Evolutionary conservation across 2,888 invertebrate genomes (phyloP), one percentile per base, ranked within the genome.

Genomic region (Euplexia lucipara): DNA sequence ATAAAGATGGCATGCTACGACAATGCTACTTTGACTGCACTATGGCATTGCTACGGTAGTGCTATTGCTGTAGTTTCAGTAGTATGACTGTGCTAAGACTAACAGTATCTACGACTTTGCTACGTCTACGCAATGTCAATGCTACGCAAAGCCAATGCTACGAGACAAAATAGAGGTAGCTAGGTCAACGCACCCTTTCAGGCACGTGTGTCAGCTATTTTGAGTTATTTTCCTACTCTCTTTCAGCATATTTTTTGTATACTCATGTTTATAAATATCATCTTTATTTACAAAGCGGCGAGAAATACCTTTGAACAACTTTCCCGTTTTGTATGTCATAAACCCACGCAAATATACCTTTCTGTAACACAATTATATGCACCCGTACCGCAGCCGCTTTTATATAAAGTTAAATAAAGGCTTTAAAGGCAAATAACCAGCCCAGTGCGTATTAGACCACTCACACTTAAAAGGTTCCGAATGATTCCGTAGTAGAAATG

Each of bases 351-450:
- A 70, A 76, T 35, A 58, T 47, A 66, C 62, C 58, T 66, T 58
- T 20, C 45, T 37, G 44, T 41, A 49, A 63, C 56, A 51, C 62
- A 69, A 67, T 70, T 66, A 69, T 32, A 69, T 67, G 62, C 75
- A 71, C 41, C 53, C 37, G 22, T n/a, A 64, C 59, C 53, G 57
- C 61, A 53, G 45, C 45, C 22, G 32, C 32, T 54, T 59, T 30
- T 44, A 48, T 42, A 52, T 30, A 57, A 56, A 58, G 63, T 53
- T 53, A 71, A 78, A 74, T 70, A 74, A 79, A 78, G 44, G 34
- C 44, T 57, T 60, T 56, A 45, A 49, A n/a, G n/a, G n/a, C 26
- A 26, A 26, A 26, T 3, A 26, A 3, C 26, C 26, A 5, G 5
- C 26, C 26, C 2, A 26, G 26, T 2, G 26, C 26, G 26, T 26